These are phyloP conservation scores for Malurus splendens DNA, from an alignment of 2,797 vertebrate species.

Conservation along the genomic window DNA sequence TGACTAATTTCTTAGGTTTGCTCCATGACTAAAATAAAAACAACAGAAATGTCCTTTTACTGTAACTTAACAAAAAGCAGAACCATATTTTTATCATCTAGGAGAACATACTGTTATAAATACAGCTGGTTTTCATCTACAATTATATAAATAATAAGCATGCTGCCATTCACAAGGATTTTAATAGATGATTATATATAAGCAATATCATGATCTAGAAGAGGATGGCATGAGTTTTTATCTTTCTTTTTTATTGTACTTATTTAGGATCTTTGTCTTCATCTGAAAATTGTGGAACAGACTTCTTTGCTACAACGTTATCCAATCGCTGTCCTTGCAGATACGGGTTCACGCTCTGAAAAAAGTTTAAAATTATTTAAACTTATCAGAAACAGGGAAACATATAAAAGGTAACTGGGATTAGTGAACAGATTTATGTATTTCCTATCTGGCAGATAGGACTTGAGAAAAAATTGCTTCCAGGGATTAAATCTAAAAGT, in stretches of 20 bases:
- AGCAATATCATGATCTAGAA: constrained; percentile 18
- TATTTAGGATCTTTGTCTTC: constrained; percentile 78
- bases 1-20: constrained; percentile 61
- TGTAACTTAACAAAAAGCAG: constrained; percentile 70
- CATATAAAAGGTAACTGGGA: not conserved
- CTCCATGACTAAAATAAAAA: constrained; percentile 52
- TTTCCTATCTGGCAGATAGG: not conserved
- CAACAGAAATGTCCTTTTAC: constrained; percentile 56
- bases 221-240: not conserved
- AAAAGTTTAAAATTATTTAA: constrained; percentile 37
- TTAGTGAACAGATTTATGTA: not conserved
- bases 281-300: constrained; percentile 90
- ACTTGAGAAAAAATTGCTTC: not conserved
- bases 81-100: constrained; percentile 58
- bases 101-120: constrained; percentile 62
- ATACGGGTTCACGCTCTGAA: constrained; percentile 90
- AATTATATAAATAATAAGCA: constrained; percentile 67
- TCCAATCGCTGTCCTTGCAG: constrained; percentile 91
- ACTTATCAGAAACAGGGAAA: not conserved
- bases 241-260: constrained; percentile 48
- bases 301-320: constrained; percentile 97
- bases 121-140: constrained; percentile 64
- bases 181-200: constrained; percentile 43
- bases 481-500: not conserved
- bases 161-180: constrained; percentile 61